Evolutionary conservation across 2,113 vertebrate genomes (phyloP).

Genomic region (Podilymbus podiceps): DNA sequence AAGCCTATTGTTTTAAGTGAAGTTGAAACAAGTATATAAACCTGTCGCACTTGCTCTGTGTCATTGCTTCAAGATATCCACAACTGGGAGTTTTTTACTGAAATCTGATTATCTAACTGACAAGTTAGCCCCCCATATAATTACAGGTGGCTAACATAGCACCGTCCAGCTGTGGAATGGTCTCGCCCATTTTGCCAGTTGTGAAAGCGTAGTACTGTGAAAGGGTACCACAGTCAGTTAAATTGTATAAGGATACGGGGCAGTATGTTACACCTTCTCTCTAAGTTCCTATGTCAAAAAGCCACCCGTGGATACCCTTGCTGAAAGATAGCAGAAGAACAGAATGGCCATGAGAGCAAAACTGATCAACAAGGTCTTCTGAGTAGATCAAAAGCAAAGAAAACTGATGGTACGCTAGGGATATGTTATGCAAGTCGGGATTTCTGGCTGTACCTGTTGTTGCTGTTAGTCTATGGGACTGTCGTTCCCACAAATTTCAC

Average conservation of each 20-base stretch:
- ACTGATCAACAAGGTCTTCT: not conserved
- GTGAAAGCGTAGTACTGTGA: not conserved
- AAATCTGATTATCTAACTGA: not conserved
- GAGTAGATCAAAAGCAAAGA: not conserved
- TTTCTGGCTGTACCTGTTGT: constrained; percentile 51
- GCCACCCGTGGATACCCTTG: not conserved
- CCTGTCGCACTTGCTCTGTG: not conserved
- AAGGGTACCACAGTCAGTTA: not conserved
- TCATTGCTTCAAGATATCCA: not conserved
- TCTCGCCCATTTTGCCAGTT: not conserved
- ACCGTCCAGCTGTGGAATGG: not conserved
- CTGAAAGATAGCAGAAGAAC: not conserved
- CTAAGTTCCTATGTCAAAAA: not conserved
- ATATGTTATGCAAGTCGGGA: not conserved
- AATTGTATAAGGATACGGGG: not conserved
- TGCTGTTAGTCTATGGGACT: constrained; percentile 16
- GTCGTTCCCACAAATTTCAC: constrained; percentile 35
- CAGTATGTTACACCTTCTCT: not conserved
- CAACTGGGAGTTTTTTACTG: not conserved
- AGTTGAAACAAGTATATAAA: constrained; percentile 3
- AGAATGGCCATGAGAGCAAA: not conserved
- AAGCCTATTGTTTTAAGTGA: constrained; percentile 49
- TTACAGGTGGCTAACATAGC: not conserved
- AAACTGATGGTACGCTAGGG: not conserved
- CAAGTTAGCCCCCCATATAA: not conserved